Conservation (phyloP, 2,888 invertebrate species). For the Gibbula magus region DNA sequence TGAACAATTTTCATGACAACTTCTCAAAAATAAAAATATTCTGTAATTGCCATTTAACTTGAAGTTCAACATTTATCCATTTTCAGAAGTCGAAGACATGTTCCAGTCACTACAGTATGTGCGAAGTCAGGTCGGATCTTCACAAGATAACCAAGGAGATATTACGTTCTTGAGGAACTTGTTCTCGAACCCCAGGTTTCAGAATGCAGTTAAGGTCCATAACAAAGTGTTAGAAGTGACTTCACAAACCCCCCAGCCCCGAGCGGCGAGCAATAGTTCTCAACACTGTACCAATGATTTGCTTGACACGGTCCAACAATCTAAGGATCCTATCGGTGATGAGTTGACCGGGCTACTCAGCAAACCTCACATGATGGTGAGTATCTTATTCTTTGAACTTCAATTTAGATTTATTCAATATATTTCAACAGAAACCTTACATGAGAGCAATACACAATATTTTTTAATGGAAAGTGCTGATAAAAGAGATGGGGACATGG, state of each 20-base stretch:
- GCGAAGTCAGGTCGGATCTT: constrained; percentile 48
- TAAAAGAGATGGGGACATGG: too few relatives aligned
- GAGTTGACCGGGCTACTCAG: constrained; percentile 58
- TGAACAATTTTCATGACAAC: too few relatives aligned
- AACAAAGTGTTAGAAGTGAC: constrained; percentile 65
- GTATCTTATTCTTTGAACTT: background rate
- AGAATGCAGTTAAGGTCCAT: constrained; percentile 64
- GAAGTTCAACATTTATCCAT: background rate
- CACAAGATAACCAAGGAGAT: constrained; percentile 60
- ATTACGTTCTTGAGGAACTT: constrained; percentile 59
- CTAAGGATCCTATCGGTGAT: constrained; percentile 45
- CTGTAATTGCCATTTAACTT: too few relatives aligned
- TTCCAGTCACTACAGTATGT: constrained; percentile 54
- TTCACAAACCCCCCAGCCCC: constrained; percentile 53
- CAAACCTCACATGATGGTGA: constrained; percentile 60
- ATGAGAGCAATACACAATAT: background rate
- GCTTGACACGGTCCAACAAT: constrained; percentile 40
- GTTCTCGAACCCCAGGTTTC: constrained; percentile 67
- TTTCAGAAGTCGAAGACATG: constrained; percentile 46
- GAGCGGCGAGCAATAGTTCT: constrained; percentile 52
- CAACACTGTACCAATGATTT: constrained; percentile 50
- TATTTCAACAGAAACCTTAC: background rate
- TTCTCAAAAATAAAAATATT: too few relatives aligned
- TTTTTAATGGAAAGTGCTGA: background rate
- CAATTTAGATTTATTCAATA: background rate